A percentile compares a stretch with the other conserved stretches of the same genome.
Evolutionary conservation across 2,797 vertebrate species (phyloP).

Genomic region (Smutsia gigantea): DNA sequence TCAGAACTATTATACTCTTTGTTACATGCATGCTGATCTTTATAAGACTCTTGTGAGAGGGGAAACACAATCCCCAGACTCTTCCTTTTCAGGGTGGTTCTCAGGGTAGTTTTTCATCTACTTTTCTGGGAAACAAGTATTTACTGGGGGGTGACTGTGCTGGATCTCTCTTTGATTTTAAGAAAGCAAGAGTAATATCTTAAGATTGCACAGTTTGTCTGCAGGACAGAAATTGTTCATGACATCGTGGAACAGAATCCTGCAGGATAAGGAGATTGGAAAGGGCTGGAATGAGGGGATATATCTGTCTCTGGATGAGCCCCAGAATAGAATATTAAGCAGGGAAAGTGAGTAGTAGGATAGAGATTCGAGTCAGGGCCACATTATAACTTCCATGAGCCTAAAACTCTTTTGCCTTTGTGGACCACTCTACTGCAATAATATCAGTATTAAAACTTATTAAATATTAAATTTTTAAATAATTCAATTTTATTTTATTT

Average conservation of each 20-base stretch:
- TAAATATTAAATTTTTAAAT: not conserved
- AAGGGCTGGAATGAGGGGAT: not conserved
- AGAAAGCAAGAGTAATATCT: not conserved
- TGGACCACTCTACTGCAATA: not conserved
- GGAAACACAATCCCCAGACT: accelerated
- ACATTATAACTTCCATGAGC: not conserved
- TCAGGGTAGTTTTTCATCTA: not conserved
- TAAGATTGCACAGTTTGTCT: not conserved
- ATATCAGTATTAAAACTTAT: not conserved
- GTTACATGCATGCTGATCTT: not conserved
- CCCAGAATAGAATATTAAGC: not conserved
- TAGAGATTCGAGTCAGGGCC: not conserved
- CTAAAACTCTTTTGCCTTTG: not conserved
- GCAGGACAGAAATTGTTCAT: not conserved
- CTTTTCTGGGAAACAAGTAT: not conserved
- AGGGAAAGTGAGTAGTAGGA: not conserved
- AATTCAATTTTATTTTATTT: not conserved
- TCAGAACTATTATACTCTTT: not conserved
- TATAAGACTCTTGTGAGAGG: not conserved
- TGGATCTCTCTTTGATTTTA: not conserved
- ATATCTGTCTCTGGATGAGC: not conserved
- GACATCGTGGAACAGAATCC: no score
- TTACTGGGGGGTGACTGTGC: not conserved
- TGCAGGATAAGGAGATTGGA: not conserved
- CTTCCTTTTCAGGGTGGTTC: not conserved